Evolutionary conservation across 2,113 vertebrate species (phyloP).

Genomic region (Paratilapia polleni): DNA sequence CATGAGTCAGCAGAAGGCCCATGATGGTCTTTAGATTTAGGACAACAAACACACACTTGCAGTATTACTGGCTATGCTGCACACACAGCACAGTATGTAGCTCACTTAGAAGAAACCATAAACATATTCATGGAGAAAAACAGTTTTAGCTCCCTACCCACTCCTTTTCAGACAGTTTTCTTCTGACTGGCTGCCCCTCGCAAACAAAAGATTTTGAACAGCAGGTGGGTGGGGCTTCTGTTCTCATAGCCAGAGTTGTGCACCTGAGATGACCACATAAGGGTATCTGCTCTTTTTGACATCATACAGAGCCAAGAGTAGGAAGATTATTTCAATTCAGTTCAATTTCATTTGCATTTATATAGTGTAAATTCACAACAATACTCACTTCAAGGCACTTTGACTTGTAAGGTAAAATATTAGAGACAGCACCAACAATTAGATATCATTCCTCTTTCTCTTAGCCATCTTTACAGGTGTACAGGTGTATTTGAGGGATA

Average conservation of each 20-base stretch:
- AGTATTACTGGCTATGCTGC: neutral
- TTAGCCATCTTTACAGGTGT: too few relatives aligned
- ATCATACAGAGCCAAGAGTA: neutral
- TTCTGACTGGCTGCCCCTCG: neutral
- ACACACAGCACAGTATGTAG: neutral
- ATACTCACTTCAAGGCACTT: too few relatives aligned
- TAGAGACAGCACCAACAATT: neutral
- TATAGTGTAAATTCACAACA: neutral
- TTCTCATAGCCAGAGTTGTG: neutral
- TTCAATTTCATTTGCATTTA: neutral
- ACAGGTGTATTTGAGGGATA: too few relatives aligned
- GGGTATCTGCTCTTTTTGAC: neutral
- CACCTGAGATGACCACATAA: neutral
- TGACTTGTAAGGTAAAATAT: neutral
- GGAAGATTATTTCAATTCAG: too few relatives aligned
- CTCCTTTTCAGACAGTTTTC: neutral
- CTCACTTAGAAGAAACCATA: neutral
- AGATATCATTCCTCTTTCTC: too few relatives aligned
- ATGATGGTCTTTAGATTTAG: neutral
- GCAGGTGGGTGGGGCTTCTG: neutral
- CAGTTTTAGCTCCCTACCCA: neutral
- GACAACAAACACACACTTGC: neutral
- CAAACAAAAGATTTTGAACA: neutral
- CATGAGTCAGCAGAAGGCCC: neutral
- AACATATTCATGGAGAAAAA: neutral